phyloP scores from a whole-genome alignment of 1,140 invertebrate species.

The Antheraea mylitta region DNA sequence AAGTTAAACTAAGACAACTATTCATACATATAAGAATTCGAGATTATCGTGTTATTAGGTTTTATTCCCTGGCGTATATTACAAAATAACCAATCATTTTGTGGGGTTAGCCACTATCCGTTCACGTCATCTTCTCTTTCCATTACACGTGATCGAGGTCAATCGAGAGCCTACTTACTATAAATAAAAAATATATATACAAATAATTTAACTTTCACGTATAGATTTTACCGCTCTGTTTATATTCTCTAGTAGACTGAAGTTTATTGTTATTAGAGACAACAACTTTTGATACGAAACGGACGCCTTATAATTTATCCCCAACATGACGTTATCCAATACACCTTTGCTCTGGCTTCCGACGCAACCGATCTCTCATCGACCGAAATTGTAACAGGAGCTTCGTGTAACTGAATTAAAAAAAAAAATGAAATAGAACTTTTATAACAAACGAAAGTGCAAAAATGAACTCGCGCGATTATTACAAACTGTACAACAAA shows the following conservation, averaged over 20 bases:
- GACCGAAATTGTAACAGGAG: not conserved
- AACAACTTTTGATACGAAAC: not conserved
- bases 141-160: not conserved
- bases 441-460: constrained; percentile 21
- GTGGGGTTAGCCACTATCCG: no score
- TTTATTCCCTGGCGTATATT: no score
- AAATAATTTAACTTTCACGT: not conserved
- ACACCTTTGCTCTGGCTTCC: constrained; percentile 15
- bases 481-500: constrained; percentile 62
- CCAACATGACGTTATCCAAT: constrained; percentile 34
- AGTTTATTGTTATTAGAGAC: not conserved
- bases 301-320: not conserved
- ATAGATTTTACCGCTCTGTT: not conserved
- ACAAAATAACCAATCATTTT: no score
- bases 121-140: not conserved
- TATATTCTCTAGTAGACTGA: not conserved
- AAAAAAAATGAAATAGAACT: constrained; percentile 6
- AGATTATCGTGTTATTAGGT: no score
- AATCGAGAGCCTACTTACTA: not conserved
- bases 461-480: constrained; percentile 63
- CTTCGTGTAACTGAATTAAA: constrained; percentile 1
- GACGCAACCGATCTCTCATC: constrained; percentile 10
- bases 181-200: not conserved
- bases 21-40: no score
- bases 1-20: no score